Percentiles rank a stretch among this genome's conserved stretches.
Evolutionary conservation across 2,888 invertebrate species (phyloP).

Genomic region (Agonopterix subpropinquella): DNA sequence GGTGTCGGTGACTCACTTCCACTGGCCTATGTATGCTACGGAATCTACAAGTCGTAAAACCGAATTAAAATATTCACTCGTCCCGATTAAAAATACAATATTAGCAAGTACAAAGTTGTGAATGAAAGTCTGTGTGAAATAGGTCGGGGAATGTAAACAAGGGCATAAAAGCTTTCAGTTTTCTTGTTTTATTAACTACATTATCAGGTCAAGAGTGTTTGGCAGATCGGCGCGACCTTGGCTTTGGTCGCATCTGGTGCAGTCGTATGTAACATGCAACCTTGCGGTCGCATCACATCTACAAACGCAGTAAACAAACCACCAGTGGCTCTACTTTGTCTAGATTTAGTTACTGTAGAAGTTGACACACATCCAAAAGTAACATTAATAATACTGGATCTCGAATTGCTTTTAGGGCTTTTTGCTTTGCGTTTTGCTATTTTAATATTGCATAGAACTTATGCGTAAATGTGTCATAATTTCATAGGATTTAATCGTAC

Average conservation of each 20-base stretch:
- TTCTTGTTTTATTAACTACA: slow-evolving; percentile 12
- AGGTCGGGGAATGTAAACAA: slow-evolving; percentile 29
- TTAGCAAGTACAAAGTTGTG: slow-evolving; percentile 28
- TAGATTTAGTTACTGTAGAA: too few relatives aligned
- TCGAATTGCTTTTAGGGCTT: too few relatives aligned
- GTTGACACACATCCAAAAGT: too few relatives aligned
- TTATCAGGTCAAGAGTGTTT: slow-evolving; percentile 37
- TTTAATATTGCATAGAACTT: too few relatives aligned
- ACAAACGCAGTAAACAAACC: slow-evolving; percentile 6
- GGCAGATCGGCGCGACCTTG: slow-evolving; percentile 33
- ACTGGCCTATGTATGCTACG: slow-evolving; percentile 7
- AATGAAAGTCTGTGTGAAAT: slow-evolving; percentile 39
- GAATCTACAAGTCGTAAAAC: slow-evolving; percentile 18
- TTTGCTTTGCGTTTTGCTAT: too few relatives aligned
- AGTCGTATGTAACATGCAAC: background rate
- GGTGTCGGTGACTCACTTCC: slow-evolving; percentile 26
- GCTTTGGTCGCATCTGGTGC: slow-evolving; percentile 12
- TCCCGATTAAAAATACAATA: slow-evolving; percentile 24
- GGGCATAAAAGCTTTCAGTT: slow-evolving; percentile 14
- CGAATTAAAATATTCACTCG: slow-evolving; percentile 12
- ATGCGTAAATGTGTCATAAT: too few relatives aligned
- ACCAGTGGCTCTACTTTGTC: background rate
- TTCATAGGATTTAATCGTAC: too few relatives aligned
- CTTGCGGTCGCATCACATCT: background rate
- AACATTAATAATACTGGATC: too few relatives aligned